Percentiles rank a stretch among this genome's conserved stretches.
These are phyloP conservation scores for Aurelia sp. DNA, from an alignment of 30 jellyfish, hydroid and myxozoan species.

Conservation along the genomic window DNA sequence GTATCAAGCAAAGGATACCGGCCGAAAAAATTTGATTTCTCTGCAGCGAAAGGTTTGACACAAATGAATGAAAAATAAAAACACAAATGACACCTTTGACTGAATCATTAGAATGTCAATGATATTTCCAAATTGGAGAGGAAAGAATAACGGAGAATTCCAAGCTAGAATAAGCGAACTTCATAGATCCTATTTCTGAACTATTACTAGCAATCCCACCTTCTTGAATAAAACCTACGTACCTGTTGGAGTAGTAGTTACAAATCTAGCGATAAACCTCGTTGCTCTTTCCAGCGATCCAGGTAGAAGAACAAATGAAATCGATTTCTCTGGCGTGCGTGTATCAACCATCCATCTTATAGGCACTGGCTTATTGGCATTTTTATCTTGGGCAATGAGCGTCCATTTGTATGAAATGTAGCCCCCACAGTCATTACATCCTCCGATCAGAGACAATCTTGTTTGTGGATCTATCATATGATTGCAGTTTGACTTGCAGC, in stretches of 20 bases:
- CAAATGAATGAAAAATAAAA: no score
- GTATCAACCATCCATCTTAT: constrained; percentile 41
- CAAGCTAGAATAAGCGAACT: no score
- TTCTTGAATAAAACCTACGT: background rate
- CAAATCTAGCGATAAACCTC: constrained; percentile 36
- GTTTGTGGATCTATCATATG: constrained; percentile 50
- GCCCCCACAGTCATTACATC: constrained; percentile 31
- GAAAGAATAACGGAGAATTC: no score
- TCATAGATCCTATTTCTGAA: no score
- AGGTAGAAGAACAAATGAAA: constrained; percentile 53
- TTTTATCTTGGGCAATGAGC: constrained; percentile 5
- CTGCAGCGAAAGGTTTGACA: no score
- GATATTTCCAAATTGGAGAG: no score
- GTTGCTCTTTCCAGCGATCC: background rate
- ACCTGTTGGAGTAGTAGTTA: constrained; percentile 39
- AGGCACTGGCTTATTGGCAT: background rate
- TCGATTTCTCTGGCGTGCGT: constrained; percentile 32
- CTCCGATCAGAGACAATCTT: constrained; percentile 51
- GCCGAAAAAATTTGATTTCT: no score
- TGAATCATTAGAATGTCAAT: no score
- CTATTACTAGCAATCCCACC: no score
- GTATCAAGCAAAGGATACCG: no score
- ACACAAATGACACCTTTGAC: no score
- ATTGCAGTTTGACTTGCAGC: constrained; percentile 57
- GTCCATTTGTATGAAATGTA: constrained; percentile 25